Percentiles rank a stretch among this genome's conserved stretches.
These are phyloP conservation scores for Acromyrmex echinatior DNA, from an alignment of 1,140 invertebrate species.

Conservation along the genomic window DNA sequence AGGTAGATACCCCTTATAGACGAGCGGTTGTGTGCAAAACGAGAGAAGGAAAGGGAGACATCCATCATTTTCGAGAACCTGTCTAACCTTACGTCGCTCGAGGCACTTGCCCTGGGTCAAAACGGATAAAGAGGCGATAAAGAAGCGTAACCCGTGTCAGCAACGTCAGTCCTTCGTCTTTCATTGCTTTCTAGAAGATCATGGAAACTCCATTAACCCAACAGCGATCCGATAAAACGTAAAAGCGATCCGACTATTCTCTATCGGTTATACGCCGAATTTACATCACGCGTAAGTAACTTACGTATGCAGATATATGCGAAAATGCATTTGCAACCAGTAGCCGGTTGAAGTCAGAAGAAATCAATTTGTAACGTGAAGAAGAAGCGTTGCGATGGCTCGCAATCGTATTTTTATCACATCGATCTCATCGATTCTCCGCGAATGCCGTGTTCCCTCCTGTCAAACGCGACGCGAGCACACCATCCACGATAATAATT, in stretches of 20 bases:
- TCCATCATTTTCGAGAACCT: conserved; percentile 78
- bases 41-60: conserved; percentile 72
- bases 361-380: conserved; percentile 46
- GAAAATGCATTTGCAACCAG: conserved; percentile 23
- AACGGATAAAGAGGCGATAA: conserved; percentile 73
- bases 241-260: conserved; percentile 55
- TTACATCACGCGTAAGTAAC: conserved; percentile 45
- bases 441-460: background rate
- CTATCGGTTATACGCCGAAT: conserved; percentile 38
- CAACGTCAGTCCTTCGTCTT: conserved; percentile 71
- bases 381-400: background rate
- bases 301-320: conserved; percentile 40
- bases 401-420: conserved; percentile 51
- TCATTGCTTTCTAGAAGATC: conserved; percentile 69
- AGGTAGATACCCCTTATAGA: conserved; percentile 56
- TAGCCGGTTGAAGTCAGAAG: background rate
- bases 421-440: conserved; percentile 39
- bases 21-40: conserved; percentile 67
- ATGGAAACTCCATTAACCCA: conserved; percentile 73
- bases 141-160: conserved; percentile 74
- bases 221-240: conserved; percentile 38
- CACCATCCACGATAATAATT: conserved; percentile 31
- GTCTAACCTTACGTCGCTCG: conserved; percentile 73
- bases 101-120: conserved; percentile 74
- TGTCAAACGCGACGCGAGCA: background rate